Percentiles rank a stretch among this genome's conserved stretches.
phyloP scores from a whole-genome alignment of 2,113 vertebrate species.

The Burhinus oedicnemus region DNA sequence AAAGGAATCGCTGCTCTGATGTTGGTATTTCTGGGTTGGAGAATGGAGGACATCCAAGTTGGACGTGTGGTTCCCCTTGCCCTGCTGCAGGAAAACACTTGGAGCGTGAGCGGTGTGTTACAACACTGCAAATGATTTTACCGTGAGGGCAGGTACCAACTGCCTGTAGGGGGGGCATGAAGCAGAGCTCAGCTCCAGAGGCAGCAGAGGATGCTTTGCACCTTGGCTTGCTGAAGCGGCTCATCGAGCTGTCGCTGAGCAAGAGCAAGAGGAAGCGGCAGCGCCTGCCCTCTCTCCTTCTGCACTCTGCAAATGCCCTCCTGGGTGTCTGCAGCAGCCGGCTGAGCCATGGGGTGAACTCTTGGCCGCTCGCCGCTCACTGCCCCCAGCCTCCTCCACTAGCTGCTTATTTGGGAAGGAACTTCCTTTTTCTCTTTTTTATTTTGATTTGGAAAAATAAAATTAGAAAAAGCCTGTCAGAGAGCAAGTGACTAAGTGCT shows the following conservation, averaged over 20 bases:
- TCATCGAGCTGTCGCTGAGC: neutral
- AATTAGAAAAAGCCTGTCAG: neutral
- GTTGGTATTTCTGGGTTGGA: neutral
- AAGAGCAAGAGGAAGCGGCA: neutral
- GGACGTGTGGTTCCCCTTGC: neutral
- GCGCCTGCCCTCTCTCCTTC: neutral
- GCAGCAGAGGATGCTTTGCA: neutral
- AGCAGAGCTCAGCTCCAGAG: neutral
- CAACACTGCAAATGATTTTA: neutral
- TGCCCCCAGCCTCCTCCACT: neutral
- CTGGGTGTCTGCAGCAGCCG: neutral
- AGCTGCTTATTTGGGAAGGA: neutral
- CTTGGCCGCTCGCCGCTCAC: neutral
- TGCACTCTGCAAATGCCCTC: neutral
- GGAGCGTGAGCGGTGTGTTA: neutral
- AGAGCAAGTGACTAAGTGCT: conserved; percentile 17
- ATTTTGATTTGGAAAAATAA: neutral
- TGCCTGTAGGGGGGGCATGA: neutral
- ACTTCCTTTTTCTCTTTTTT: neutral
- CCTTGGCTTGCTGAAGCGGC: neutral
- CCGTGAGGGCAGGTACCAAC: neutral
- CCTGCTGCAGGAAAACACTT: neutral
- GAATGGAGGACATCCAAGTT: neutral
- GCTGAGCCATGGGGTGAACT: neutral
- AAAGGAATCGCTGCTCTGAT: neutral